Conservation (phyloP, 2,113 vertebrate species). For the Ia io region DNA sequence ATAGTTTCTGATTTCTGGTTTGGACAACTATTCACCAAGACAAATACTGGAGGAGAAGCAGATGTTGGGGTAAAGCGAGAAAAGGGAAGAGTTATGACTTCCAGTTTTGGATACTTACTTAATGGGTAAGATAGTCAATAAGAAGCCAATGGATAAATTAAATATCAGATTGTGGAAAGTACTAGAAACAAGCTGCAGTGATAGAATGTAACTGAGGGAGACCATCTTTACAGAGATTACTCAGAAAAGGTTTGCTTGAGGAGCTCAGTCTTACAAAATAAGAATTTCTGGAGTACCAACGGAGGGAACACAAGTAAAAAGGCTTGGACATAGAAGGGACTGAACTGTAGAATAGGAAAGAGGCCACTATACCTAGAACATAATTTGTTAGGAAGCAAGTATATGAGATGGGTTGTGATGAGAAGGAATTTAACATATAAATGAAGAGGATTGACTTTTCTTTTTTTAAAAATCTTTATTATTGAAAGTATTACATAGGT, state of each 20-base stretch:
- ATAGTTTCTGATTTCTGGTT: not conserved
- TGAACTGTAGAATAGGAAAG: not conserved
- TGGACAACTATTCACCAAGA: not conserved
- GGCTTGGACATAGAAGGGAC: not conserved
- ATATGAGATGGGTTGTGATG: not conserved
- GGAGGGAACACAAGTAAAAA: not conserved
- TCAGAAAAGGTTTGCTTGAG: constrained; percentile 13
- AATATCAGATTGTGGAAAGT: not conserved
- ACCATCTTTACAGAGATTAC: not conserved
- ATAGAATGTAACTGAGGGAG: not conserved
- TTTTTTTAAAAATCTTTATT: no score
- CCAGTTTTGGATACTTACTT: not conserved
- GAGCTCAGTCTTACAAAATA: not conserved
- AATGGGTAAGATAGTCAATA: not conserved
- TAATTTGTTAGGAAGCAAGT: not conserved
- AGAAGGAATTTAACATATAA: not conserved
- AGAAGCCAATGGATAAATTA: not conserved
- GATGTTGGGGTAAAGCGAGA: not conserved
- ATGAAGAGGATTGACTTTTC: not conserved
- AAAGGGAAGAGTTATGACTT: not conserved
- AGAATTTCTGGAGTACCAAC: not conserved
- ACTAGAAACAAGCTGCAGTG: not conserved
- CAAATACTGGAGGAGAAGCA: not conserved
- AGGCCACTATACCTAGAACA: not conserved
- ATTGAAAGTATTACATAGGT: no score